Evolutionary conservation across 2,888 invertebrate species (phyloP).

Genomic region (Andrena chrysosceles): DNA sequence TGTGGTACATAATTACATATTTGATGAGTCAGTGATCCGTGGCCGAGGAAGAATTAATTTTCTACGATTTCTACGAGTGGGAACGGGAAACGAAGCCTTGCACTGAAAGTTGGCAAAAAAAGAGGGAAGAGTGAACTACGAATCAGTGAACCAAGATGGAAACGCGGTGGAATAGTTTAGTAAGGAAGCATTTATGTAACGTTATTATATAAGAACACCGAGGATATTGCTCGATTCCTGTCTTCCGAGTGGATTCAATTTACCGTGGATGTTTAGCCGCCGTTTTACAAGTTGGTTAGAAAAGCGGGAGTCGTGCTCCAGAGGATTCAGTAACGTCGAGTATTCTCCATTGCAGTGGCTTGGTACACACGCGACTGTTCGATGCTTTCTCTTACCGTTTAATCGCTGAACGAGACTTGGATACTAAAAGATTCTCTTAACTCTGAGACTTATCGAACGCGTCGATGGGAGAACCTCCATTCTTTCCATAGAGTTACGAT

Average conservation of each 20-base stretch:
- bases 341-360: not conserved
- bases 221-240: constrained; percentile 7
- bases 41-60: not conserved
- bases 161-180: not conserved
- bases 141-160: not conserved
- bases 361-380: not conserved
- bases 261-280: constrained; percentile 1
- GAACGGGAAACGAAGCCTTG: not conserved
- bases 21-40: not conserved
- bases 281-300: not conserved
- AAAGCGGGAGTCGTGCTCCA: not conserved
- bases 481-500: not conserved
- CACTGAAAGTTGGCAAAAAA: not conserved
- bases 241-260: constrained; percentile 23
- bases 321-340: not conserved
- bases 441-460: not conserved
- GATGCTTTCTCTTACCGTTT: constrained; percentile 29
- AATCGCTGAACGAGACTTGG: not conserved
- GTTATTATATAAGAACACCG: constrained; percentile 29
- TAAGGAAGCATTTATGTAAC: constrained; percentile 22
- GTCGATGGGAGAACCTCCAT: not conserved
- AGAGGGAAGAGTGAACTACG: not conserved
- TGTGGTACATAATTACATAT: not conserved
- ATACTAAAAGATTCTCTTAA: not conserved
- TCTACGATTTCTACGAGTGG: no score